Percentiles rank a stretch among this genome's conserved stretches.
phyloP scores from a whole-genome alignment of 2,888 invertebrate genomes.

The Epirrhoe alternata region DNA sequence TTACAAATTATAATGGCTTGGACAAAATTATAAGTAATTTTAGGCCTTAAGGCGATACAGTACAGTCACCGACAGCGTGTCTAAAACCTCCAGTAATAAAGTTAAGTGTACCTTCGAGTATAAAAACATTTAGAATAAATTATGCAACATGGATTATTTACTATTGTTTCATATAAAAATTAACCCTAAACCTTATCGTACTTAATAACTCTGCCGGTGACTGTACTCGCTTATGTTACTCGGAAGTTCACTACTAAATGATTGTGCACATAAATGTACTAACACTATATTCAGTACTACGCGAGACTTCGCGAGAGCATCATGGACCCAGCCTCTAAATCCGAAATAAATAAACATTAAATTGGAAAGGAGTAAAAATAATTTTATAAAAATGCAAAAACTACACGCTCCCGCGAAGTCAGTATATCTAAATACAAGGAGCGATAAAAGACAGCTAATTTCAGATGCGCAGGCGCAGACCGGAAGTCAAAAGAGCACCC shows the following conservation, averaged over 20 bases:
- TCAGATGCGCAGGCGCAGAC: slow-evolving; percentile 10
- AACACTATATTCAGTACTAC: slow-evolving; percentile 26
- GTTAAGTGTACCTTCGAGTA: slow-evolving; percentile 24
- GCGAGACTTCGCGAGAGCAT: slow-evolving; percentile 48
- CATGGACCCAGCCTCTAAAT: slow-evolving; percentile 39
- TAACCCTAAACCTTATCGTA: slow-evolving; percentile 32
- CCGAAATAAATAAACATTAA: slow-evolving; percentile 41
- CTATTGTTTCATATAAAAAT: slow-evolving; percentile 35
- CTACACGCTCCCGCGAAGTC: slow-evolving; percentile 50
- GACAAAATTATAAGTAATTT: slow-evolving; percentile 47
- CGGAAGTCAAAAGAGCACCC: slow-evolving; percentile 14
- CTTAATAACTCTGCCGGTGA: slow-evolving; percentile 35
- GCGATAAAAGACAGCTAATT: slow-evolving; percentile 5
- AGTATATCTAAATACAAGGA: slow-evolving; percentile 23
- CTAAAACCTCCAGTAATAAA: slow-evolving; percentile 26
- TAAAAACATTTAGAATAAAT: slow-evolving; percentile 33
- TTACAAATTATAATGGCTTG: slow-evolving; percentile 59
- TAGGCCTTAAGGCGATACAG: slow-evolving; percentile 59
- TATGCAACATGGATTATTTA: slow-evolving; percentile 14
- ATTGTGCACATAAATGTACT: slow-evolving; percentile 54
- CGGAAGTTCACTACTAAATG: slow-evolving; percentile 44
- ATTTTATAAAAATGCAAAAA: slow-evolving; percentile 48
- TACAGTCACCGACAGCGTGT: slow-evolving; percentile 50
- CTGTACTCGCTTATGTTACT: slow-evolving; percentile 32
- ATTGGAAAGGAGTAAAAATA: slow-evolving; percentile 36